phyloP scores from a whole-genome alignment of 1,140 invertebrate species.

The Ylistrum balloti region DNA sequence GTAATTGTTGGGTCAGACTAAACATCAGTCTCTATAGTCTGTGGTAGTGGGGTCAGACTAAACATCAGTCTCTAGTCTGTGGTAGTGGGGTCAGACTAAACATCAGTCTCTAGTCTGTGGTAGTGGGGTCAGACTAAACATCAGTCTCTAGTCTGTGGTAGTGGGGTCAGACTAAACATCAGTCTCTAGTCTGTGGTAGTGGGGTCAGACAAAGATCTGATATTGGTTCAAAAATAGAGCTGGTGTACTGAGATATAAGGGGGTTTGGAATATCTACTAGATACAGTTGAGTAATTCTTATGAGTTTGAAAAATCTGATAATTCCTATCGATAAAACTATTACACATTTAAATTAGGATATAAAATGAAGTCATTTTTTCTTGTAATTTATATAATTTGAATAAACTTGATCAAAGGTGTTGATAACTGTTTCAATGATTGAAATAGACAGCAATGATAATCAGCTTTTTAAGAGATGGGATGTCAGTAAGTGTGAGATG shows the following conservation, averaged over 20 bases:
- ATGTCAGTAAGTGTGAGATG: neutral
- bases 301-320: neutral
- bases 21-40: too few species aligned
- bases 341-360: constrained; percentile 24
- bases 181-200: neutral
- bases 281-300: neutral
- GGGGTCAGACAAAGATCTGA: neutral
- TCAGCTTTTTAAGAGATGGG: neutral
- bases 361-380: neutral
- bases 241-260: neutral
- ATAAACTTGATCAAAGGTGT: neutral
- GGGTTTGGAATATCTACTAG: neutral
- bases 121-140: too few species aligned
- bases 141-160: too few species aligned
- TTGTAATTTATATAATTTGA: neutral
- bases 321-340: neutral
- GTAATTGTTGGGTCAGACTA: too few species aligned
- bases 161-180: too few species aligned
- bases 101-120: too few species aligned
- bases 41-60: too few species aligned
- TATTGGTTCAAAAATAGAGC: neutral
- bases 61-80: too few species aligned
- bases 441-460: neutral
- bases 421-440: neutral
- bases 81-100: too few species aligned